These are phyloP conservation scores for Eristalinus aeneus DNA, from an alignment of 2,888 invertebrate species.

Conservation along the genomic window DNA sequence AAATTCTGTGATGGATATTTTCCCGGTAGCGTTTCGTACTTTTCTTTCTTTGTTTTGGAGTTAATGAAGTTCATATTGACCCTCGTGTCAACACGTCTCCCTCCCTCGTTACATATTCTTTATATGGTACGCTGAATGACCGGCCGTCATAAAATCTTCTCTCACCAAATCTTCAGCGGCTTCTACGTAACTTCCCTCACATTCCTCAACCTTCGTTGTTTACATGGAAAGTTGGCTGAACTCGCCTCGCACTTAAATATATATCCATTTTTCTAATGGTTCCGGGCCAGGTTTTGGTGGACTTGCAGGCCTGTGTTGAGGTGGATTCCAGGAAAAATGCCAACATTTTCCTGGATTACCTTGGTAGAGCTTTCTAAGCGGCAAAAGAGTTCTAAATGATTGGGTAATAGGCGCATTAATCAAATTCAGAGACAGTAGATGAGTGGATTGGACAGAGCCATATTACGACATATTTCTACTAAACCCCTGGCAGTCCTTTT, in stretches of 20 bases:
- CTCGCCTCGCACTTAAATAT: background rate
- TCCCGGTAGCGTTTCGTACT: background rate
- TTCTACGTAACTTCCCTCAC: background rate
- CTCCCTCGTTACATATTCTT: too few species aligned
- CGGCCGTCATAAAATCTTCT: constrained; percentile 65
- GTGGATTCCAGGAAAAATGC: background rate
- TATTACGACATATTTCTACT: too few species aligned
- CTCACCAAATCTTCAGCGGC: background rate
- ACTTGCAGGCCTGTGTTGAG: background rate
- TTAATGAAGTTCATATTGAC: constrained; percentile 47
- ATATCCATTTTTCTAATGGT: background rate
- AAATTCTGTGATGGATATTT: background rate
- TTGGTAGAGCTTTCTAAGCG: background rate
- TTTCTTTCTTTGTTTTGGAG: background rate
- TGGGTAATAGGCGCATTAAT: constrained; percentile 5
- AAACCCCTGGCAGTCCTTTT: too few species aligned
- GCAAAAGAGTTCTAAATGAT: background rate
- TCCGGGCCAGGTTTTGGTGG: background rate
- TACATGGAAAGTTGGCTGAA: background rate
- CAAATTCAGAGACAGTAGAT: background rate
- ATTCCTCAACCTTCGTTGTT: background rate
- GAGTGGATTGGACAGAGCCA: too few species aligned
- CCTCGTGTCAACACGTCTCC: too few species aligned
- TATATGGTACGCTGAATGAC: too few species aligned
- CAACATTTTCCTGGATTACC: background rate